Conservation (phyloP, 1,140 invertebrate genomes). For the Dryas iulia region DNA sequence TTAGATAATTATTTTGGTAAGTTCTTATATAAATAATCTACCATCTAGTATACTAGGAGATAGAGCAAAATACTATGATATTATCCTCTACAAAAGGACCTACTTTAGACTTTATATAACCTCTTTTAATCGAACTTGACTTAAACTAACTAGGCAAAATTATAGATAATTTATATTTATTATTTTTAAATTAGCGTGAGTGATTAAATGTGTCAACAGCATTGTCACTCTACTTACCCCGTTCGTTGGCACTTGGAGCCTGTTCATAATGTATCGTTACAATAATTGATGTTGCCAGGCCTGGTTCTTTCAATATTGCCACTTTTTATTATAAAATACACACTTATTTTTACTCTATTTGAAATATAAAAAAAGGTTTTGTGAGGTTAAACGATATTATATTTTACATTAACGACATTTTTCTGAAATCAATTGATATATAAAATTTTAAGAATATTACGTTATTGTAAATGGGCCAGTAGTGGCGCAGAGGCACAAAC, state of each 20-base stretch:
- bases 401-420: too few relatives aligned
- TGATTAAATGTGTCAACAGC: not conserved
- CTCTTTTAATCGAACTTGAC: not conserved
- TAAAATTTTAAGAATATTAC: too few relatives aligned
- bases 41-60: too few relatives aligned
- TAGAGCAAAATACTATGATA: not conserved
- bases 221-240: constrained; percentile 7
- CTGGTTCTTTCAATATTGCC: constrained; percentile 7
- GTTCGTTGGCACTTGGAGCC: constrained; percentile 16
- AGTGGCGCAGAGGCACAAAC: too few relatives aligned
- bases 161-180: not conserved
- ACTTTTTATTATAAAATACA: constrained; percentile 4
- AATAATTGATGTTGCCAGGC: constrained; percentile 14
- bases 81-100: too few relatives aligned
- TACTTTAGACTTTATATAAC: not conserved
- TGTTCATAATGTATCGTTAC: constrained; percentile 10
- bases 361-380: not conserved
- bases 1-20: too few relatives aligned
- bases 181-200: not conserved
- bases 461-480: too few relatives aligned
- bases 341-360: not conserved
- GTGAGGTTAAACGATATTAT: not conserved
- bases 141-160: not conserved
- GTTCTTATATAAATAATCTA: too few relatives aligned
- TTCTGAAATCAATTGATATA: too few relatives aligned